These are phyloP conservation scores for Nysson spinosus DNA, from an alignment of 2,888 invertebrate genomes.

Conservation along the genomic window DNA sequence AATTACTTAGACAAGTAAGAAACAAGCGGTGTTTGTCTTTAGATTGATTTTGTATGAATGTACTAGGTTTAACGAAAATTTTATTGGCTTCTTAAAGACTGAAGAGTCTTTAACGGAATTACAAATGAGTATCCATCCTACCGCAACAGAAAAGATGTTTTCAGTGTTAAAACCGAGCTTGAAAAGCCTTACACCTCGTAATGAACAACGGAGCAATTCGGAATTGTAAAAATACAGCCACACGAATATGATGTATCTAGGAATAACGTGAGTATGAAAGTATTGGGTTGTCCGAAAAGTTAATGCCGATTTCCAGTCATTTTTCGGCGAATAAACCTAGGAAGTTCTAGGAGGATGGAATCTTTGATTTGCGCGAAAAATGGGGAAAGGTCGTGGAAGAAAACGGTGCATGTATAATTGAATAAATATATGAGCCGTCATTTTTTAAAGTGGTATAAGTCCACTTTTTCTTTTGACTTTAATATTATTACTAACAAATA, in stretches of 20 bases:
- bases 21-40: conserved; percentile 4
- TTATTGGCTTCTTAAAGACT: conserved; percentile 80
- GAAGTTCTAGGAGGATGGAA: too few relatives aligned
- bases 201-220: conserved; percentile 48
- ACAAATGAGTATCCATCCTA: conserved; percentile 82
- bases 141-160: conserved; percentile 79
- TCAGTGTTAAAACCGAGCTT: conserved; percentile 77
- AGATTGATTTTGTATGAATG: neutral
- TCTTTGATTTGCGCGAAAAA: too few relatives aligned
- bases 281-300: too few relatives aligned
- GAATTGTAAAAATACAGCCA: conserved; percentile 34
- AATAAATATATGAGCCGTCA: too few relatives aligned
- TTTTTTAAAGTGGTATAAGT: too few relatives aligned
- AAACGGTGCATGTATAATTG: too few relatives aligned
- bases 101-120: conserved; percentile 88
- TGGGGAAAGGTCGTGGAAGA: too few relatives aligned
- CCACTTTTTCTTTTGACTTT: too few relatives aligned
- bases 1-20: conserved; percentile 85
- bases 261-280: conserved; percentile 25
- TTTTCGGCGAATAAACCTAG: too few relatives aligned
- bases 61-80: conserved; percentile 3
- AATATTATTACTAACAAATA: too few relatives aligned
- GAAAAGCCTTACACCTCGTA: conserved; percentile 66
- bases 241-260: conserved; percentile 13
- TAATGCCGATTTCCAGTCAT: too few relatives aligned